These are phyloP conservation scores for Styela plicata DNA, from an alignment of 23 tunicate genomes.

Conservation along the genomic window DNA sequence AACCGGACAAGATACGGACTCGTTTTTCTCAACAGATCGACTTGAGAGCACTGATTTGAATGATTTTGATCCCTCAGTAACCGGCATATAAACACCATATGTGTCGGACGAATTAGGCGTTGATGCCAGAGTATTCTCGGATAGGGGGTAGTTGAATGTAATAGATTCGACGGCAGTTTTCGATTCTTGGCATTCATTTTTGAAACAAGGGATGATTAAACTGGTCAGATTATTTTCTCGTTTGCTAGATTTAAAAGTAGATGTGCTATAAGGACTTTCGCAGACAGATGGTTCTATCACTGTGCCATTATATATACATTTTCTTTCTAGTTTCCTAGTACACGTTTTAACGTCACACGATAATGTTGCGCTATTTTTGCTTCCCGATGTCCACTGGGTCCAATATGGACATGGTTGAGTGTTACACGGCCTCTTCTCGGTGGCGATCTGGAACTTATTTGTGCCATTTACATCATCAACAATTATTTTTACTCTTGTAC, in stretches of 20 bases:
- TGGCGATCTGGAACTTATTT: neutral
- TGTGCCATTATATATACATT: constrained; percentile 15
- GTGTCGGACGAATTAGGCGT: neutral
- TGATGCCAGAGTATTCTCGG: neutral
- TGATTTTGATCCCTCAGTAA: neutral
- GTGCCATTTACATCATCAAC: neutral
- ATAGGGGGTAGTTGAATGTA: neutral
- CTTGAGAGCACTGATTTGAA: too few relatives aligned
- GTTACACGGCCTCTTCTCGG: constrained; percentile 25
- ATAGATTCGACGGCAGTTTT: neutral
- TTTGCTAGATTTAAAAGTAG: neutral
- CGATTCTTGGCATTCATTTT: neutral
- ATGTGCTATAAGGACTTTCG: neutral
- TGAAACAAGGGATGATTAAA: neutral
- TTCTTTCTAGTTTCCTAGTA: constrained; percentile 11
- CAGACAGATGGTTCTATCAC: constrained; percentile 15
- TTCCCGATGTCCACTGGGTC: constrained; percentile 27
- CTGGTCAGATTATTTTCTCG: neutral
- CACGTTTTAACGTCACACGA: constrained; percentile 27
- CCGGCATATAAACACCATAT: neutral
- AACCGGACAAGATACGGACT: neutral
- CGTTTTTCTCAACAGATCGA: too few relatives aligned
- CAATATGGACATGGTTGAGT: constrained; percentile 39
- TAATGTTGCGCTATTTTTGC: neutral
- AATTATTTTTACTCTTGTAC: constrained; percentile 11